phyloP scores from a whole-genome alignment of 1,140 invertebrate genomes.

The Ptiloglossa arizonensis region DNA sequence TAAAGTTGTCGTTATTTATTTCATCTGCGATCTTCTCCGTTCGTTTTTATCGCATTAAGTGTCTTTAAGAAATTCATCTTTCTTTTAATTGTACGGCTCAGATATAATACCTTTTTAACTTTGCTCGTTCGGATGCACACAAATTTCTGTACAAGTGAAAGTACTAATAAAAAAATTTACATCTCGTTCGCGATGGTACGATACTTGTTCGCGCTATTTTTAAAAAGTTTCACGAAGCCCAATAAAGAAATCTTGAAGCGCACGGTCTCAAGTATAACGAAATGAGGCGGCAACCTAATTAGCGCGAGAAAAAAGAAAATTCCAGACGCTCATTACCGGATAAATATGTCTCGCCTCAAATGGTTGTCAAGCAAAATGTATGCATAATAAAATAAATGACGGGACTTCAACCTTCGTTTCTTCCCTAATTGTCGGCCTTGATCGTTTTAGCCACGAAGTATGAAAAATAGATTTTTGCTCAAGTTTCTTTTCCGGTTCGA shows the following conservation, averaged over 20 bases:
- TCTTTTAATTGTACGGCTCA: too few species aligned
- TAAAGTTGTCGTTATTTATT: too few species aligned
- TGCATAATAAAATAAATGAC: slow-evolving; percentile 35
- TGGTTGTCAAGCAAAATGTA: slow-evolving; percentile 24
- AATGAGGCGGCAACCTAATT: slow-evolving; percentile 30
- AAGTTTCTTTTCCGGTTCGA: too few species aligned
- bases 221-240: background rate
- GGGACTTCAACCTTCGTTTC: background rate
- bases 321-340: slow-evolving; percentile 26
- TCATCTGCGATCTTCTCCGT: too few species aligned
- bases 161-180: background rate
- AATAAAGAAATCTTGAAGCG: slow-evolving; percentile 27
- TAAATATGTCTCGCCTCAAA: slow-evolving; percentile 3
- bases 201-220: background rate
- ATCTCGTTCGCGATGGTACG: background rate
- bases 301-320: background rate
- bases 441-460: too few species aligned
- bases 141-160: background rate
- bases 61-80: too few species aligned
- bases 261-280: background rate
- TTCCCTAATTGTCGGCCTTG: slow-evolving; percentile 3
- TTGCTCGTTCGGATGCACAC: background rate
- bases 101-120: too few species aligned
- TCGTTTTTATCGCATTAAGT: too few species aligned
- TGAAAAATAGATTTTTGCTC: too few species aligned